Evolutionary conservation across 2,797 vertebrate genomes (phyloP).

Genomic region (Pterois miles): DNA sequence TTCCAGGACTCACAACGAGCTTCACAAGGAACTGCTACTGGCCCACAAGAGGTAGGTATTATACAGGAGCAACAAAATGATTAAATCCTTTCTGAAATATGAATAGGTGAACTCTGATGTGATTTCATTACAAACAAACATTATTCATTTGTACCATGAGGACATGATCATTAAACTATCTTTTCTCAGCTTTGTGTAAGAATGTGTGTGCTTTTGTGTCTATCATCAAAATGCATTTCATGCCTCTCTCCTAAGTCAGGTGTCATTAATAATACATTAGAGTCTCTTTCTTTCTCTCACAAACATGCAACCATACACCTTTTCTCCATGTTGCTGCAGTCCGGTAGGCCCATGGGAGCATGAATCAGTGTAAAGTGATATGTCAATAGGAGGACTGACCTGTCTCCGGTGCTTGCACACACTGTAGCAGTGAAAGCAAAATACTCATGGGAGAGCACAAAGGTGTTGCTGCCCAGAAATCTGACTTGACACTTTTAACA

Average conservation of each 20-base stretch:
- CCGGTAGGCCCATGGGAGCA: constrained; percentile 16
- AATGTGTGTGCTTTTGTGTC: constrained; percentile 6
- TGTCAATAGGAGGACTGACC: constrained; percentile 31
- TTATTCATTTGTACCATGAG: neutral
- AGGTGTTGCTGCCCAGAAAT: neutral
- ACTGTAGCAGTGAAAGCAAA: constrained; percentile 33
- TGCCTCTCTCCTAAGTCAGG: constrained; percentile 7
- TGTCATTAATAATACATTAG: constrained; percentile 76
- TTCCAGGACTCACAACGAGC: constrained; percentile 80
- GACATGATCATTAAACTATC: neutral
- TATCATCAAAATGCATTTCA: constrained; percentile 11
- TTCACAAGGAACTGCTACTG: constrained; percentile 82
- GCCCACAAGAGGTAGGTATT: constrained; percentile 79
- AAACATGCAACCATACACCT: constrained; percentile 76
- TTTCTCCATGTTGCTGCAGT: constrained; percentile 42
- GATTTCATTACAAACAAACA: neutral
- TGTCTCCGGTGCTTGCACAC: constrained; percentile 18
- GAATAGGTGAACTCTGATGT: neutral
- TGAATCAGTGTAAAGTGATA: constrained; percentile 56
- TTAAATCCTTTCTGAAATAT: neutral
- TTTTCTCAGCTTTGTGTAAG: neutral
- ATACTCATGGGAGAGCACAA: too few species aligned
- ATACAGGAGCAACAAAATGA: neutral
- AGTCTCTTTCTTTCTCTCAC: constrained; percentile 53
- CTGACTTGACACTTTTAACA: neutral